Base-by-base conservation (phyloP, 2,888 invertebrate species). In the Dryobota labecula region DNA sequence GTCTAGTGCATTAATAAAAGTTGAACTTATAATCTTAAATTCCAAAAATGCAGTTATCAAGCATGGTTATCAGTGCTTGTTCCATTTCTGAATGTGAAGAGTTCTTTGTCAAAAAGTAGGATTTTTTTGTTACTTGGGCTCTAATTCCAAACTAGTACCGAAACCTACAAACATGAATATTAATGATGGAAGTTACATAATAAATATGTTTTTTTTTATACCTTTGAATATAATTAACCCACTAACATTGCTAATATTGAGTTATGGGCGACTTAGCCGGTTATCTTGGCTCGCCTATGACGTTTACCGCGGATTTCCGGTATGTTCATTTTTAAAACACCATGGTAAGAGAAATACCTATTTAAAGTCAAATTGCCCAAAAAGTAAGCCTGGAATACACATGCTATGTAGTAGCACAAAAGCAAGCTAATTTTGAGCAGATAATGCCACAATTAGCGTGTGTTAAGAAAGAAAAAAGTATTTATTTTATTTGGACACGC, bases 181-280 rank as follows among this genome's bases (percentile, higher is more conserved):
- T 15, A 43, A 54, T 24, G 15, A 20, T 49, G 6, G 20, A 45
- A n/a, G 30, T 77, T 54, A 61, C 36, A 27, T 77, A 77, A 49
- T 61, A 30, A 49, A 43, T 30, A 15, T 27, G 13, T 67, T 33
- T 76, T 76, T 67, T 33, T 76, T 76, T 56, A 30, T 36, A 54
- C n/a, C 20, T 69, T 70, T 43, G 77, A 38, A 61, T 77, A 30
- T 56, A 24, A 70, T 61, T 77, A 38, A 45, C 74, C 56, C 0
- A 56, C 49, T 49, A 43, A 56, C 41, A 24, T 43, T 49, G 13
- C 13, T 41, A 15, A 24, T 4, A 33, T 71, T 45, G 36, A 56
- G 20, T 36, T 54, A 61, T 61, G 41, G 6, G 20, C 41, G 43
- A 7, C 20, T 58, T 18, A 69, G 24, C 60, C n/a, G 15, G 49